phyloP scores from a whole-genome alignment of 1,140 invertebrate species.

The Akabosia matsudoensis region DNA sequence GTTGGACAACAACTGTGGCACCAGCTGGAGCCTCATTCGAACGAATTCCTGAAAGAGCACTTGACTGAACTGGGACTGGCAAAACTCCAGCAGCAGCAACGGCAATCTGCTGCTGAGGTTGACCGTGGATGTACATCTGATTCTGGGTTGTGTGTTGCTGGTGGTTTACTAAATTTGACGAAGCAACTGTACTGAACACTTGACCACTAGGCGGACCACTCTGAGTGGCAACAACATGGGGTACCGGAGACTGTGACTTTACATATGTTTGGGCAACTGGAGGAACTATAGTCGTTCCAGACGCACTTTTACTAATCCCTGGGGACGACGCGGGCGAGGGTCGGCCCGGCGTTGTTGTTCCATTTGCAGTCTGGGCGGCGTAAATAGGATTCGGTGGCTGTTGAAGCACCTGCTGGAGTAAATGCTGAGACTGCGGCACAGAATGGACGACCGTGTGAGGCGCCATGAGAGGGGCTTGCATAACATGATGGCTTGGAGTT shows the following conservation, averaged over 20 bases:
- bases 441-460: slow-evolving; percentile 37
- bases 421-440: slow-evolving; percentile 27
- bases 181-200: neutral
- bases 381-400: slow-evolving; percentile 28
- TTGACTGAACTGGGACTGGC: neutral
- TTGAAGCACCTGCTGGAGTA: slow-evolving; percentile 49
- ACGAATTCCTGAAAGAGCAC: slow-evolving; percentile 21
- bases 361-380: slow-evolving; percentile 45
- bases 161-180: neutral
- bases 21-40: neutral
- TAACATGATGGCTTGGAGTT: neutral
- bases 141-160: neutral
- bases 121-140: neutral
- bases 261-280: too few relatives aligned
- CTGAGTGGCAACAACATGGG: neutral
- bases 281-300: slow-evolving; percentile 70
- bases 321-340: slow-evolving; percentile 22
- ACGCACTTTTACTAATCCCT: slow-evolving; percentile 59
- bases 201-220: neutral
- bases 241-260: too few relatives aligned
- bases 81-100: neutral
- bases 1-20: neutral
- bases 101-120: neutral
- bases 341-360: slow-evolving; percentile 45
- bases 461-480: neutral